Evolutionary conservation across 1,140 invertebrate genomes (phyloP), one percentile per base, ranked within the genome.

Genomic region (Apis cerana): DNA sequence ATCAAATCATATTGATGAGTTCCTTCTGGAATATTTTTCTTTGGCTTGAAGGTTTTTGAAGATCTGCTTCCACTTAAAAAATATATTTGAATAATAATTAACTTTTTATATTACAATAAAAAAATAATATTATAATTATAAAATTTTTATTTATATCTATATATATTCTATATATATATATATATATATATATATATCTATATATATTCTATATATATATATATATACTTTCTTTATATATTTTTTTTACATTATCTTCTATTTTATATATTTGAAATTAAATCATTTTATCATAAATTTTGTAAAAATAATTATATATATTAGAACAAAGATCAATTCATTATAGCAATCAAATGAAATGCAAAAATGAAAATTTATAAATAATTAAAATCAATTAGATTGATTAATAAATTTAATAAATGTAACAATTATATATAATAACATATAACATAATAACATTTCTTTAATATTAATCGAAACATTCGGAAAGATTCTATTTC

Each of bases 1-100:
- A 99, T 99, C 92, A 99, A 95, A 93, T 99, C 98, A 97, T 99
- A 99, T 92, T 99, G 99, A 95, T 99, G 98, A 15, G 98, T 99
- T 67, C 98, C 99, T 95, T 99, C 99, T 9, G 98, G 98, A 91
- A 99, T 99, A 94, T 99, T 99, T 93, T 99, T 99, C 95, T 99
- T 99, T 83, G 99, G 99, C 94, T 99, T 99, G 93, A 99, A 99
- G 67, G 99, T 99, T 95, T 98, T 99, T 71, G 98, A 98, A 81
- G 98, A 98, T 90, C 98, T 96, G 93, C 97, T 97, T 91, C 97
- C 97, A 95, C 96, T 96, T 72, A 17, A 89, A 77, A 90, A 71
- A 58, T 17, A 62, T 27, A 43, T 56, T 50, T 58, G 7, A 27
- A 61, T 4, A 15, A 19, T 50, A 50, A 9, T 21, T 33, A 23